Evolutionary conservation across 1,140 invertebrate genomes (phyloP).

Genomic region (Tyrophagus putrescentiae): DNA sequence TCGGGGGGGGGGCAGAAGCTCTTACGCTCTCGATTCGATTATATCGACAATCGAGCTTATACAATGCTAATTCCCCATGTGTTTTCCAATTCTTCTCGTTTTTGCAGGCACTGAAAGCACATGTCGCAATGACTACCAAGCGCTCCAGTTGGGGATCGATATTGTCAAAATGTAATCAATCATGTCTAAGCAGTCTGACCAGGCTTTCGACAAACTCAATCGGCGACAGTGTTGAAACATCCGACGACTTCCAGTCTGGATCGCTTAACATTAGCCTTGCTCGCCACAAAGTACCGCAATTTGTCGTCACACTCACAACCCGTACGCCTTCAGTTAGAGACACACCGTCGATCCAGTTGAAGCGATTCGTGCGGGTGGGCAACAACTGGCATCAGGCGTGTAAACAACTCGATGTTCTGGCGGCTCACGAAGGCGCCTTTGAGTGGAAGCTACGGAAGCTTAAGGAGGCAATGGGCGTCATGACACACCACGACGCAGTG

Average conservation of each 20-base stretch:
- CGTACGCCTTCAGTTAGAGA: slow-evolving; percentile 44
- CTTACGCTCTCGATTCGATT: background rate
- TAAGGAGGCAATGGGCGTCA: slow-evolving; percentile 18
- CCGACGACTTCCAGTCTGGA: slow-evolving; percentile 35
- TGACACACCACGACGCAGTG: slow-evolving; percentile 23
- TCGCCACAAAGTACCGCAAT: slow-evolving; percentile 54
- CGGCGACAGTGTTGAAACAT: slow-evolving; percentile 32
- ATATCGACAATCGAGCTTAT: background rate
- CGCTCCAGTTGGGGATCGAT: slow-evolving; percentile 28
- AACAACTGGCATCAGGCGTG: slow-evolving; percentile 67
- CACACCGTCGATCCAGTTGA: slow-evolving; percentile 47
- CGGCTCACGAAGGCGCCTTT: slow-evolving; percentile 5
- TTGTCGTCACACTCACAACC: too few relatives aligned
- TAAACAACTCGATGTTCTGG: slow-evolving; percentile 35
- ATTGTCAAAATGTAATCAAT: slow-evolving; percentile 35
- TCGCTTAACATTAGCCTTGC: slow-evolving; percentile 46
- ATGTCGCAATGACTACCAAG: slow-evolving; percentile 73
- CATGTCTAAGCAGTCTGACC: slow-evolving; percentile 40
- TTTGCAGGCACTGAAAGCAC: slow-evolving; percentile 77
- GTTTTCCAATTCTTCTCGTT: too few relatives aligned
- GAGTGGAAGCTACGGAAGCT: slow-evolving; percentile 9
- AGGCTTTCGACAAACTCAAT: slow-evolving; percentile 35
- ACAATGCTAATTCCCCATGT: too few relatives aligned
- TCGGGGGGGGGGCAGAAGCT: slow-evolving; percentile 45
- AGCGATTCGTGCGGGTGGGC: slow-evolving; percentile 38